Conservation (phyloP, 2,797 vertebrate species). For the Sebastes aleutianus region DNA sequence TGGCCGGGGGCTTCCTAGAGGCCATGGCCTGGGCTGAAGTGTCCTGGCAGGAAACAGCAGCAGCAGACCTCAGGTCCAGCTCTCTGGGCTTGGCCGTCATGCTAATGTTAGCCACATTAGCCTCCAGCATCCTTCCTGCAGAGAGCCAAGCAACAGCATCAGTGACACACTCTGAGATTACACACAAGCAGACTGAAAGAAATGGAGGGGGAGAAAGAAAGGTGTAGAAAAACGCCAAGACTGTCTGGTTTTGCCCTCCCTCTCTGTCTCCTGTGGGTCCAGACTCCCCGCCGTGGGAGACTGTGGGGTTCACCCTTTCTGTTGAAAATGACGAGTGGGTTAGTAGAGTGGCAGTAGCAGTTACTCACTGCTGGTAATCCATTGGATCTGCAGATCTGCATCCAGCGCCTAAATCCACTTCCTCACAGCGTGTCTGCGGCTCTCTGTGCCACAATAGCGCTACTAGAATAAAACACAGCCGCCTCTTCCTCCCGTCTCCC, state of each 20-base stretch:
- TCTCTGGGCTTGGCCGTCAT: constrained; percentile 85
- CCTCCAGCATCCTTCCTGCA: constrained; percentile 89
- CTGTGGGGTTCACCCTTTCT: constrained; percentile 52
- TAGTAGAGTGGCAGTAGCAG: constrained; percentile 45
- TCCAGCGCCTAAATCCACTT: constrained; percentile 45
- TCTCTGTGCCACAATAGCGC: constrained; percentile 35
- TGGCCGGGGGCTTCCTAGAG: constrained; percentile 80
- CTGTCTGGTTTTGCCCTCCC: constrained; percentile 37
- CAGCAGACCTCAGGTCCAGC: constrained; percentile 81
- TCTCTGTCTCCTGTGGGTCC: constrained; percentile 37
- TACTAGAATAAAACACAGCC: constrained; percentile 49
- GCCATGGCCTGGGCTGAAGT: constrained; percentile 80
- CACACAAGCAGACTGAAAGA: constrained; percentile 37
- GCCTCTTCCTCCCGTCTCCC: constrained; percentile 46
- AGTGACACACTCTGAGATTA: constrained; percentile 63
- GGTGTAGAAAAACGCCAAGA: constrained; percentile 20
- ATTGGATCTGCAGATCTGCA: constrained; percentile 57
- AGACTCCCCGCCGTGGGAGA: constrained; percentile 65
- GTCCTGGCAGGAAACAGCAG: constrained; percentile 65
- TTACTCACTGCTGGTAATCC: constrained; percentile 73
- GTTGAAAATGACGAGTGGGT: constrained; percentile 56
- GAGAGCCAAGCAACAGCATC: constrained; percentile 87
- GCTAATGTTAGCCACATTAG: constrained; percentile 82
- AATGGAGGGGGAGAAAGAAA: constrained; percentile 34
- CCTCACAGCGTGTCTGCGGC: constrained; percentile 22